Evolutionary conservation across 1,140 invertebrate species (phyloP), one percentile per base, ranked within the genome.

Genomic region (Luehdorfia chinensis): DNA sequence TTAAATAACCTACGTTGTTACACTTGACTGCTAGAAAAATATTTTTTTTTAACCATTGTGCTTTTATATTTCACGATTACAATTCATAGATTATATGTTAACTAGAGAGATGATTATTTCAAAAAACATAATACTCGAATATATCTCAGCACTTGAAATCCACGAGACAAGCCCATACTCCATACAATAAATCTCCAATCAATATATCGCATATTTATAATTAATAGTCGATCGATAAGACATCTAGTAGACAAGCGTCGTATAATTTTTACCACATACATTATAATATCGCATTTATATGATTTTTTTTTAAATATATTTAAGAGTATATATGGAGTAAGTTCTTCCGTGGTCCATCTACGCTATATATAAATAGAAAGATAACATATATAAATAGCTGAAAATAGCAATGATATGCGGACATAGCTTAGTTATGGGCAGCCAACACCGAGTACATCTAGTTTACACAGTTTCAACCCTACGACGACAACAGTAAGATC

Each of bases 401-500:
- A 43, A 44, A 19, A 31, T 25, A 53, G 9, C 47, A 31, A 36
- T 37, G 2, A 27, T n/a, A n/a, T n/a, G 9, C 7, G 9, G 6
- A 27, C 23, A 27, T 27, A 27, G 23, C 23, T 8, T 16, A 11
- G 41, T 52, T 49, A 52, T 31, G 47, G 15, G 49, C 28, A 51
- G 44, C 48, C 54, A 44, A 47, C 47, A 47, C 48, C 44, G 37
- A 32, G 18, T 5, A 13, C n/a, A n/a, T n/a, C 21, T 5, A 27
- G 19, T 37, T 33, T 30, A 14, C 31, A 15, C 12, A 33, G 19
- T 21, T n/a, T 28, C 5, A 28, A 6, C 25, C n/a, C n/a, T 28
- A 28, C 2, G 5, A 6, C 25, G 4, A 28, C n/a, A 28, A n/a
- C 8, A 28, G 2, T 28, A 28, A 28, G 8, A 9, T 28, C 25